Evolutionary conservation across 2,797 vertebrate genomes (phyloP).

Genomic region (Sebastes oblongus): DNA sequence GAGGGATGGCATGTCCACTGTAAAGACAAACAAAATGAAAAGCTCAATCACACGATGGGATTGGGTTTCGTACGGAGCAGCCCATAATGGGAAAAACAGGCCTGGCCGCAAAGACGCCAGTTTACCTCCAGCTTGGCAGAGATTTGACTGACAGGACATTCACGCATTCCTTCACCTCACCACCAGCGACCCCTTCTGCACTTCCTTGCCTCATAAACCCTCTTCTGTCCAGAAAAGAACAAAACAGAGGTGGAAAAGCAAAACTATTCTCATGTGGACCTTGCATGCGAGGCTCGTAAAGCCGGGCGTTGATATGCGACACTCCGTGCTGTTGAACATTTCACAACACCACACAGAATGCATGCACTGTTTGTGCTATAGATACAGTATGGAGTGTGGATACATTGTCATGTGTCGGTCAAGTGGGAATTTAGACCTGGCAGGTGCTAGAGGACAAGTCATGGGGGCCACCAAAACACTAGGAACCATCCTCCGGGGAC

Average conservation of each 20-base stretch:
- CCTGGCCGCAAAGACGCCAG: slow-evolving; percentile 56
- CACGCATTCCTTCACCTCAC: slow-evolving; percentile 59
- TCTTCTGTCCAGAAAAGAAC: neutral
- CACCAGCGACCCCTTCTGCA: slow-evolving; percentile 16
- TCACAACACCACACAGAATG: neutral
- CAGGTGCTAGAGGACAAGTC: neutral
- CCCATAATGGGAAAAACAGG: slow-evolving; percentile 79
- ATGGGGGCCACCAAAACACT: neutral
- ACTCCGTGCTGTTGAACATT: slow-evolving; percentile 3
- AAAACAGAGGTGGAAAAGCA: slow-evolving; percentile 19
- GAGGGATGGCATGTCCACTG: slow-evolving; percentile 70
- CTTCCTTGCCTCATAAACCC: neutral
- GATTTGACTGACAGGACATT: slow-evolving; percentile 73
- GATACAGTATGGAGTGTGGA: neutral
- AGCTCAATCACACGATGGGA: slow-evolving; percentile 66
- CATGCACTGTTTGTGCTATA: neutral
- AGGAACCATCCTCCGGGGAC: neutral
- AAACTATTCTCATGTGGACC: slow-evolving; percentile 24
- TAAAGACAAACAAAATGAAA: slow-evolving; percentile 77
- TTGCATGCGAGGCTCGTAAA: slow-evolving; percentile 24
- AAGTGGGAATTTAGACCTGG: neutral
- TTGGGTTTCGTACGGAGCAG: slow-evolving; percentile 67
- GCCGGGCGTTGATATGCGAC: slow-evolving; percentile 13
- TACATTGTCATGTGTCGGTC: neutral
- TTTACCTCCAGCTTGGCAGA: slow-evolving; percentile 65